Evolutionary conservation across 2,113 vertebrate species (phyloP).

Genomic region (Martes martes): DNA sequence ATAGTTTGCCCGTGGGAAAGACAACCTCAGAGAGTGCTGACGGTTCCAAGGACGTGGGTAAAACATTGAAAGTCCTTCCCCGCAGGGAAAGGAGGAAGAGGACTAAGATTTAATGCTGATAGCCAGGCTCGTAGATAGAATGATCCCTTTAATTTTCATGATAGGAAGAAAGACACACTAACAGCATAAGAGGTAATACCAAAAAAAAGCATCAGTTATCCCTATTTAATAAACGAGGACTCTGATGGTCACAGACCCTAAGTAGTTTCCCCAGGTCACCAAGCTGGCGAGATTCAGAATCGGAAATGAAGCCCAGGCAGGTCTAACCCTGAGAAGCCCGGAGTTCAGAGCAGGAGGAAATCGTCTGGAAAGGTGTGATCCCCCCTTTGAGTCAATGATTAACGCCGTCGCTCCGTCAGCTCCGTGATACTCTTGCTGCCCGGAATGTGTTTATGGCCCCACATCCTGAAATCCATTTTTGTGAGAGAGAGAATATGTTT

Average conservation of each 20-base stretch:
- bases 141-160: neutral
- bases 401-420: neutral
- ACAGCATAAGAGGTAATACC: neutral
- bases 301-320: neutral
- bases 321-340: neutral
- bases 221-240: neutral
- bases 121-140: neutral
- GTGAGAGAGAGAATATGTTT: conserved; percentile 14
- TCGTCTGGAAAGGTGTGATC: neutral
- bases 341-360: neutral
- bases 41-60: neutral
- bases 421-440: neutral
- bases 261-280: neutral
- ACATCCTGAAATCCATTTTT: neutral
- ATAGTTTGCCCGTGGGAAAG: neutral
- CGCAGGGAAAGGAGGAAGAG: neutral
- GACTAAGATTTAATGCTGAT: neutral
- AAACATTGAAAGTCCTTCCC: neutral
- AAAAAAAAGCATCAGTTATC: neutral
- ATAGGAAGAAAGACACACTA: neutral
- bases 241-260: neutral
- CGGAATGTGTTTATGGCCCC: neutral
- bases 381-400: neutral
- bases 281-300: neutral
- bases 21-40: neutral